Evolutionary conservation across 2,797 vertebrate genomes (phyloP).

Genomic region (Gorsachius magnificus): DNA sequence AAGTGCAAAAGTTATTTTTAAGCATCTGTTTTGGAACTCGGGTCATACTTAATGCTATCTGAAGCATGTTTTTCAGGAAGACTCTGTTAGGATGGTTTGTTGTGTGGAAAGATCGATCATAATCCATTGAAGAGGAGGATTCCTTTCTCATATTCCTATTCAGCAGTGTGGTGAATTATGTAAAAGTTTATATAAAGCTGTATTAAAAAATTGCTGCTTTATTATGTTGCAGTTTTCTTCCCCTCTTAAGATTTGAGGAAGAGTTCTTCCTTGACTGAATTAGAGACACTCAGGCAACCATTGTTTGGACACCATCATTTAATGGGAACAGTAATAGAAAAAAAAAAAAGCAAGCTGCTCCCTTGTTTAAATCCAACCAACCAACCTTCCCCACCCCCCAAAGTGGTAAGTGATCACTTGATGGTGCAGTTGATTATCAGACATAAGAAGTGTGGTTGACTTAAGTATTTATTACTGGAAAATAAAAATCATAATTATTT

Average conservation of each 20-base stretch:
- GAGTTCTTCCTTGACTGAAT: neutral
- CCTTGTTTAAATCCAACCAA: neutral
- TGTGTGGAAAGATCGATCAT: neutral
- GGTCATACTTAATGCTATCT: neutral
- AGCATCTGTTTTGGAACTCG: neutral
- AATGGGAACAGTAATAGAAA: neutral
- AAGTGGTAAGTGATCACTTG: neutral
- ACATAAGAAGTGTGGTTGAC: neutral
- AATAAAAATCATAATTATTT: neutral
- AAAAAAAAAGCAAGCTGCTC: neutral
- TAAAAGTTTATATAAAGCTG: neutral
- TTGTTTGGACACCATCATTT: neutral
- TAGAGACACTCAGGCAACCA: neutral
- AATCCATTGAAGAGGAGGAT: neutral
- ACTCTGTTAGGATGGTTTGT: neutral
- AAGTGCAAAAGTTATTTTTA: slow-evolving; percentile 8
- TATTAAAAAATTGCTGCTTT: neutral
- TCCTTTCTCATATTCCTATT: neutral
- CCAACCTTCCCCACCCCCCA: neutral
- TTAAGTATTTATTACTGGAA: neutral
- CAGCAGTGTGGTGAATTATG: neutral
- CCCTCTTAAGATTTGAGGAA: neutral
- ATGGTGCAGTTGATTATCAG: neutral
- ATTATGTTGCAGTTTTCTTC: neutral
- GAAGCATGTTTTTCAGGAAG: neutral